Evolutionary conservation across 2,113 vertebrate species (phyloP), one percentile per base, ranked within the genome.

Genomic region (Crotophaga sulcirostris): DNA sequence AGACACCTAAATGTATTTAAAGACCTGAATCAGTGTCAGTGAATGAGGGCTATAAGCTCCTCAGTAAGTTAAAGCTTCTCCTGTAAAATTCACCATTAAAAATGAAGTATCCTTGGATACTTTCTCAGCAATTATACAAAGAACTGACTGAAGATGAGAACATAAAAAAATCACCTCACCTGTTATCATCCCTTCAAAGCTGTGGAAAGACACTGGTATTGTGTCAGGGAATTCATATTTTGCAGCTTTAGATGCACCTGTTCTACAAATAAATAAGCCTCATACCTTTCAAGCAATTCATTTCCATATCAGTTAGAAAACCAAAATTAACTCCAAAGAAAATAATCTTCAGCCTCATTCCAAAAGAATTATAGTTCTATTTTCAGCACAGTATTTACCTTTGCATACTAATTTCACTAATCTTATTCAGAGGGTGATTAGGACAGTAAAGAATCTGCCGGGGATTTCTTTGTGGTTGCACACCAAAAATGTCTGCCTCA

Each of bases 371-470:
- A 47, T 11, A 56, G 40, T 74, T 89, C 63, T 86, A 55, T 82
- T 93, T 59, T 76, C 84, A 91, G 68, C 49, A 62, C 23, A 54
- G 73, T 74, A 52, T 91, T 73, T 92, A 94, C 87, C 87, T 94
- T 91, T 85, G 74, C 75, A 73, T 79, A 76, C 34, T 56, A 62
- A 93, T 88, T 85, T 94, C 64, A 78, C 72, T 86, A 31, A 86
- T 96, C 38, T 78, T 52, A 87, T 72, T 89, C 90, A 81, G 54
- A 26, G 23, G 14, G 40, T 92, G 87, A 94, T 92, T 91, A 89
- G 79, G 64, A 77, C 70, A 64, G 81, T 19, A 86, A 89, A 82
- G 78, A 84, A 84, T 66, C 42, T 93, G 52, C 75, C 6, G 0
- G 25, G 64, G 72, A 86, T 78, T 90, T 81, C 79, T 81, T 60